These are phyloP conservation scores for Oxystoma pomonae DNA, from an alignment of 2,888 invertebrate species.

Conservation along the genomic window DNA sequence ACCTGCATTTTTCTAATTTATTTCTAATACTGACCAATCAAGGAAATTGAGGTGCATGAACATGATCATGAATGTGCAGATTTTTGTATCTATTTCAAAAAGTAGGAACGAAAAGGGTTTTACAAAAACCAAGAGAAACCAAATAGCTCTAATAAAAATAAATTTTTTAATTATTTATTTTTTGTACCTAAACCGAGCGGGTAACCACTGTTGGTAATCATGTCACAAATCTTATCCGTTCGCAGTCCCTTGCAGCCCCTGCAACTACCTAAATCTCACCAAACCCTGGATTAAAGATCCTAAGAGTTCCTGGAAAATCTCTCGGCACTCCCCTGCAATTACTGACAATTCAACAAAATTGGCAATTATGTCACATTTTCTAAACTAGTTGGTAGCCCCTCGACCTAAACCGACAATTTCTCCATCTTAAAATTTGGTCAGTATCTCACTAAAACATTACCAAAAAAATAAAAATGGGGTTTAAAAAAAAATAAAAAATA, in stretches of 20 bases:
- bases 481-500: neutral
- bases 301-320: too few species aligned
- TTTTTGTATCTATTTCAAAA: neutral
- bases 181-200: too few species aligned
- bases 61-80: neutral
- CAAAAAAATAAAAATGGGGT: neutral
- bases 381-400: too few species aligned
- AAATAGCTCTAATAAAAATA: neutral
- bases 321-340: too few species aligned
- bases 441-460: neutral
- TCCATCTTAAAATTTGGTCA: neutral
- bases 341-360: too few species aligned
- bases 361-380: too few species aligned
- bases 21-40: neutral
- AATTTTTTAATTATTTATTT: neutral
- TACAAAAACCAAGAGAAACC: neutral
- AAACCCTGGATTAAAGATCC: too few species aligned
- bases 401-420: neutral
- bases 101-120: neutral
- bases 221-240: too few species aligned
- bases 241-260: too few species aligned
- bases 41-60: neutral
- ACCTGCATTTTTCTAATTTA: neutral
- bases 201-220: too few species aligned
- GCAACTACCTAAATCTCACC: too few species aligned